A percentile compares a stretch with the other conserved stretches of the same genome.
phyloP scores from a whole-genome alignment of 2,888 invertebrate genomes.

The Galeruca laticollis region DNA sequence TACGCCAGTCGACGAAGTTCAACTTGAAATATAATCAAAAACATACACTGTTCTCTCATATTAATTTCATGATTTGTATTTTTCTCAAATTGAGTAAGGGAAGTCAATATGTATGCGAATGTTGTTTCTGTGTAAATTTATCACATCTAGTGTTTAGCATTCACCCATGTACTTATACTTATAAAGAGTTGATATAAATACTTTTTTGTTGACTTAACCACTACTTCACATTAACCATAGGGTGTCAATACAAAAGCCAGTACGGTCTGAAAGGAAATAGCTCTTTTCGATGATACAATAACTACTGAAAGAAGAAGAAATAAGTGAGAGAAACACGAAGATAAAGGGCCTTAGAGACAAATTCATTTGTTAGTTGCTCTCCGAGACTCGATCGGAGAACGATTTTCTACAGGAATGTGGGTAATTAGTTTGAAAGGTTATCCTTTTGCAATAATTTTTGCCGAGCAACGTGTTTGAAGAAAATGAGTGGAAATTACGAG shows the following conservation, averaged over 20 bases:
- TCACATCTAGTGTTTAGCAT: too few relatives aligned
- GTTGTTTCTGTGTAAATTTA: too few relatives aligned
- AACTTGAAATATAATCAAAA: too few relatives aligned
- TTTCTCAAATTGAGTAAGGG: too few relatives aligned
- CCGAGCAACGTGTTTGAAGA: constrained; percentile 11
- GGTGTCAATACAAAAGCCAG: constrained; percentile 38
- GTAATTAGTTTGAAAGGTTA: constrained; percentile 35
- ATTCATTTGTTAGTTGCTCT: constrained; percentile 31
- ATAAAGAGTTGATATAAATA: too few relatives aligned
- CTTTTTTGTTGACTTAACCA: neutral
- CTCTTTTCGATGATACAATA: constrained; percentile 38
- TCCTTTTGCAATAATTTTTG: constrained; percentile 30
- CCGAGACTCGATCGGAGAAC: constrained; percentile 23
- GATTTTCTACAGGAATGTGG: constrained; percentile 34
- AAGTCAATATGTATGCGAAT: too few relatives aligned
- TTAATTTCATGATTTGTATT: too few relatives aligned
- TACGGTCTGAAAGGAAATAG: constrained; percentile 36
- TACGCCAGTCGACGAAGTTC: too few relatives aligned
- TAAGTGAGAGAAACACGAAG: constrained; percentile 24
- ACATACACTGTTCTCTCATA: too few relatives aligned
- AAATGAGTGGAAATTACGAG: neutral
- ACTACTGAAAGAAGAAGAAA: constrained; percentile 25
- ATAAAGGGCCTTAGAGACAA: constrained; percentile 29
- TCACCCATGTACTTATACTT: too few relatives aligned
- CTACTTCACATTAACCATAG: constrained; percentile 10